These are phyloP conservation scores for Aurelia sp. DNA, from an alignment of 30 jellyfish, hydroid and myxozoan species.

Conservation along the genomic window DNA sequence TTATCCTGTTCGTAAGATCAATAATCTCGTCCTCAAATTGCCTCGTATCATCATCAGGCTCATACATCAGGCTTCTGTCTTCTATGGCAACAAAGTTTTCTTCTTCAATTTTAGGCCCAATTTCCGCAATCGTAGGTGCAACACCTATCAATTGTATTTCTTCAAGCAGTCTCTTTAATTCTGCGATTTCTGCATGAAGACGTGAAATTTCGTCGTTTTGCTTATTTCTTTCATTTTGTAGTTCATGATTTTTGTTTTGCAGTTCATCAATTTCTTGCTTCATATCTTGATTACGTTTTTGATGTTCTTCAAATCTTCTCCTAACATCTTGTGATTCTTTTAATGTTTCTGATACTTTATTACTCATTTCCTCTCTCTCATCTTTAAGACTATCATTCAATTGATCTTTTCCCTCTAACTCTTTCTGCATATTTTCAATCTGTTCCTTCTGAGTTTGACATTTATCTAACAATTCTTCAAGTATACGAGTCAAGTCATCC, in stretches of 20 bases:
- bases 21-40: constrained; percentile 7
- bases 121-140: constrained; percentile 7
- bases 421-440: constrained; percentile 11
- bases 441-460: constrained; percentile 22
- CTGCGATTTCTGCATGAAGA: too few relatives aligned
- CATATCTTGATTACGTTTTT: too few relatives aligned
- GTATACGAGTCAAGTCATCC: constrained; percentile 32
- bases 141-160: constrained; percentile 4
- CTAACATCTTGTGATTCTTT: background rate
- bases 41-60: background rate
- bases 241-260: too few relatives aligned
- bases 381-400: background rate
- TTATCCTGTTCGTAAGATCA: constrained; percentile 10
- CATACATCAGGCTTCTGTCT: constrained; percentile 4
- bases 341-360: background rate
- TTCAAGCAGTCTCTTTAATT: background rate
- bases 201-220: too few relatives aligned
- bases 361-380: background rate
- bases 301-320: background rate
- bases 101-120: background rate
- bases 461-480: constrained; percentile 46
- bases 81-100: constrained; percentile 5
- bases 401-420: background rate
- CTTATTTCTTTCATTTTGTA: too few relatives aligned
- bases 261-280: too few relatives aligned